Conservation (phyloP, 2,797 vertebrate species). For the Gambusia yucatana region DNA sequence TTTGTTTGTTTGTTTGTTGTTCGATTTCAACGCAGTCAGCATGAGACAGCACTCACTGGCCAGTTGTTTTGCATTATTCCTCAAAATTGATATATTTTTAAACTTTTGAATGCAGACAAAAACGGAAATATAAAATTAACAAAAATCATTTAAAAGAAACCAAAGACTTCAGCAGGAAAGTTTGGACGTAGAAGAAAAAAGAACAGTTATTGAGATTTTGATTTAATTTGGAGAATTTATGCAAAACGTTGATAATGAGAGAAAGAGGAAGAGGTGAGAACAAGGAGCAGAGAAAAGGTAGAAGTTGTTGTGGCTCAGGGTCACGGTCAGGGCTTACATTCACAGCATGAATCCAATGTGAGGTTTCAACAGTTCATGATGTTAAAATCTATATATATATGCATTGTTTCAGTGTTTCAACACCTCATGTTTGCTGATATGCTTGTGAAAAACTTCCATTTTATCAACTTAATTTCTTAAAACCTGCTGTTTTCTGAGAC, state of each 20-base stretch:
- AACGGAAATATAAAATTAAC: constrained; percentile 52
- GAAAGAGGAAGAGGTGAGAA: background rate
- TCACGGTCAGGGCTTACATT: constrained; percentile 35
- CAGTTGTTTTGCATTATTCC: constrained; percentile 29
- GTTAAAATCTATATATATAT: background rate
- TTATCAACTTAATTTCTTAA: constrained; percentile 59
- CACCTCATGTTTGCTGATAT: constrained; percentile 40
- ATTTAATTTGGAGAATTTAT: background rate
- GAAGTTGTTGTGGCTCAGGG: constrained; percentile 42
- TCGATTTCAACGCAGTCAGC: constrained; percentile 63
- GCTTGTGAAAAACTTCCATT: constrained; percentile 41
- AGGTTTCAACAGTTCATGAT: constrained; percentile 25
- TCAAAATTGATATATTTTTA: constrained; percentile 23
- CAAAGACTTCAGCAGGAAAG: constrained; percentile 47
- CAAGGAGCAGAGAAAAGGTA: constrained; percentile 16
- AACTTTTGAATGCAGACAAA: constrained; percentile 32
- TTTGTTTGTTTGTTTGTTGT: constrained; percentile 1
- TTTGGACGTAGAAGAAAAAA: constrained; percentile 23
- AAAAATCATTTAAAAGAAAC: constrained; percentile 9
- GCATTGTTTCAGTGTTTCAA: constrained; percentile 33
- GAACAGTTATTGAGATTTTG: constrained; percentile 1
- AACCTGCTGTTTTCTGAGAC: constrained; percentile 81
- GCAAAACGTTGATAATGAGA: background rate
- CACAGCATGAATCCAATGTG: constrained; percentile 21
- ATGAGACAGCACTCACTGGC: constrained; percentile 31